These are phyloP conservation scores for Otus sunia DNA, from an alignment of 2,113 vertebrate genomes.

Conservation along the genomic window DNA sequence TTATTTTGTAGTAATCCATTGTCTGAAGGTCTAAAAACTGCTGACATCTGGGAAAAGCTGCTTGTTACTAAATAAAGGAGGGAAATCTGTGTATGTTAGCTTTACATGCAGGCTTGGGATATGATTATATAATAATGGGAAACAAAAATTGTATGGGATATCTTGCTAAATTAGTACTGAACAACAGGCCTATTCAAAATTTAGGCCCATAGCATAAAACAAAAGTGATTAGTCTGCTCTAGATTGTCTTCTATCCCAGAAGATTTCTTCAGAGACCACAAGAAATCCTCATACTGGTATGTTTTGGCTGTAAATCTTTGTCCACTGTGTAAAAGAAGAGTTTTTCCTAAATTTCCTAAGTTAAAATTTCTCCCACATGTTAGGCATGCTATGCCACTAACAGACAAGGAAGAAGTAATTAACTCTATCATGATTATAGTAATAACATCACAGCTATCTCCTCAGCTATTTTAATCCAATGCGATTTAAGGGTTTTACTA, in stretches of 20 bases:
- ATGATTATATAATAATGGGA: neutral
- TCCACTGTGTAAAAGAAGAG: neutral
- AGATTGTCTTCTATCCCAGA: neutral
- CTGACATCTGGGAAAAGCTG: neutral
- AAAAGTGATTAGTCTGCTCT: neutral
- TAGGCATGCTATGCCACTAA: neutral
- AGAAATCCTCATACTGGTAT: neutral
- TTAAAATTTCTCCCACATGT: neutral
- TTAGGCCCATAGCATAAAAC: neutral
- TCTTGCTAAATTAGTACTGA: neutral
- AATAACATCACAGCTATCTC: constrained; percentile 20
- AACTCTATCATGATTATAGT: neutral
- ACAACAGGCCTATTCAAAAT: neutral
- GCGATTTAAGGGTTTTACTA: neutral
- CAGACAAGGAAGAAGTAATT: neutral
- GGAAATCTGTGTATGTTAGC: neutral
- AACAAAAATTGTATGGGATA: neutral
- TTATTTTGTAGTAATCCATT: neutral
- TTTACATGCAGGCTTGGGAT: neutral
- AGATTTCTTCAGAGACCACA: neutral
- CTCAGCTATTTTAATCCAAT: constrained; percentile 9
- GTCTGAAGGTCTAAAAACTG: neutral
- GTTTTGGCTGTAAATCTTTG: neutral
- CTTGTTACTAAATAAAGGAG: neutral
- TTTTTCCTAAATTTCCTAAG: neutral